Base-by-base conservation (phyloP, 2,797 vertebrate species). In the Rhinophrynus dorsalis region DNA sequence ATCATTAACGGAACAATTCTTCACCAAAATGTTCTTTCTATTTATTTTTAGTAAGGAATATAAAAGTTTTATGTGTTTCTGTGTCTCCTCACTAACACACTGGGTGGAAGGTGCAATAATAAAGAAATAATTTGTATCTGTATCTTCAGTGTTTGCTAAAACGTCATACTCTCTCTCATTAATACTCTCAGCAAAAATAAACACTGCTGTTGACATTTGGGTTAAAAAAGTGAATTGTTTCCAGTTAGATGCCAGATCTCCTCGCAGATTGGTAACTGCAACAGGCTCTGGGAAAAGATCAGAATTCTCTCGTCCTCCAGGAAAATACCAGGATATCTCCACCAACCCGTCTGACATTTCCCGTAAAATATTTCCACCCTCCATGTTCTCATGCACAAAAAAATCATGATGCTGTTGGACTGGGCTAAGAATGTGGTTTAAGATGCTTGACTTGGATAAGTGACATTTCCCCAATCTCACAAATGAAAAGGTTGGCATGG, bases 401-500 rank as follows among this genome's bases (percentile, higher is more conserved):
- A 80, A 88, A 58, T 92, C 83, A 17, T 72, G 85, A 50, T 88
- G 84, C 59, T 89, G 77, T 38, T 81, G 74, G 5, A 64, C 56
- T 0, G 81, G 78, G 50, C 82, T 82, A 13, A 93, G 77, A 37
- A 92, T 6, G 1, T 75, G 72, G 17, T 92, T 94, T 18, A 94
- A 83, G 10, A 94, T 81, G 61, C 83, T 78, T 11, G 93, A 95
- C 83, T 95, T 95, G 32, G 92, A 95, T 45, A 84, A 64, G 40
- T 70, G 81, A 37, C 73, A 78, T 33, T 74, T 80, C 0, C 84
- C 83, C 77, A 85, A 54, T 44, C 83, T 80, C 24, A 82, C 80
- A 0, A 86, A 86, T 77, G 85, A 74, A 44, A 89, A 73, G 81
- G 60, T 38, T 3, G 71, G 79, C n/a, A 88, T 74, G 48, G 83